These are phyloP conservation scores for Turnix velox DNA, from an alignment of 2,113 vertebrate species.

Conservation along the genomic window DNA sequence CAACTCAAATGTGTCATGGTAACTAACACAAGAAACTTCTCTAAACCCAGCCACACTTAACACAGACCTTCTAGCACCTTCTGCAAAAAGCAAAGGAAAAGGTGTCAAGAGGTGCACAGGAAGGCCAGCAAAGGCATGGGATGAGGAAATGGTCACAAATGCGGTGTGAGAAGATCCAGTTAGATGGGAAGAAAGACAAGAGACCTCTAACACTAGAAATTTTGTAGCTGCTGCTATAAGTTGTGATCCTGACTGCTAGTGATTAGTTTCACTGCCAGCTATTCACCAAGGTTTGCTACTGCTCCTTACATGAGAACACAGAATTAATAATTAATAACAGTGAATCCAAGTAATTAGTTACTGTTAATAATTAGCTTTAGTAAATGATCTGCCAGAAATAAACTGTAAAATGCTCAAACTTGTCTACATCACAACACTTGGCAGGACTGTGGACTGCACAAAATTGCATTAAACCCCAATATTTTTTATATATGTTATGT, in stretches of 20 bases:
- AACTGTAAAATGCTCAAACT: background rate
- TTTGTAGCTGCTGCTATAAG: background rate
- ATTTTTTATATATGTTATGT: background rate
- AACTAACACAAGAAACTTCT: background rate
- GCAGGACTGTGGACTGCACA: background rate
- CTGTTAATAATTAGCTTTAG: background rate
- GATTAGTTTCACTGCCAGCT: background rate
- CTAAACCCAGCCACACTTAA: background rate
- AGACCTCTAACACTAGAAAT: background rate
- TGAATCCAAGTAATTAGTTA: too few species aligned
- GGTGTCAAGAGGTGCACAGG: background rate
- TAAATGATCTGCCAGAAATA: background rate
- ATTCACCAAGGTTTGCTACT: background rate
- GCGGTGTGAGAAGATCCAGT: fast-evolving
- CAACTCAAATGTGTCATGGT: too few species aligned
- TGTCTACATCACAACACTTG: background rate
- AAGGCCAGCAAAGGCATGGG: background rate
- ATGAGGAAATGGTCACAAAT: background rate
- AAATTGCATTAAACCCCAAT: fast-evolving
- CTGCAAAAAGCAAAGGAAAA: background rate
- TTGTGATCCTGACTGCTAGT: background rate
- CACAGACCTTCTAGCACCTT: background rate
- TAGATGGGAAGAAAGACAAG: background rate
- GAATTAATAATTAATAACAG: background rate
- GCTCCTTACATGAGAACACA: background rate